Evolutionary conservation across 2,113 vertebrate species (phyloP).

Genomic region (Leptocoma aspasia): DNA sequence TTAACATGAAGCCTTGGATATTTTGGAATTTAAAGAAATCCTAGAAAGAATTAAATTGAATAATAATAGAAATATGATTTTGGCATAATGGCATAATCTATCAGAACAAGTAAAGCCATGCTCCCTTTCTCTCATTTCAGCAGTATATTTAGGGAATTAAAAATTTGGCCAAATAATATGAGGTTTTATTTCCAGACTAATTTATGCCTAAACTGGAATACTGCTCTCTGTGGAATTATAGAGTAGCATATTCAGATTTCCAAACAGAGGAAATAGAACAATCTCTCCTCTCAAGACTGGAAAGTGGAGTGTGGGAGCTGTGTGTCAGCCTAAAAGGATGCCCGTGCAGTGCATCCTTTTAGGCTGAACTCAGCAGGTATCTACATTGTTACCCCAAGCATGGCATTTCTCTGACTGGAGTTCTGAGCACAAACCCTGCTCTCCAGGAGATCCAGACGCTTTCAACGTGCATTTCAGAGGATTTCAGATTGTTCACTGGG

Average conservation of each 20-base stretch:
- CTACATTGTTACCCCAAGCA: background rate
- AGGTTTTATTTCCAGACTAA: background rate
- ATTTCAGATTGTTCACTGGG: background rate
- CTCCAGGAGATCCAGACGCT: background rate
- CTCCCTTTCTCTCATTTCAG: background rate
- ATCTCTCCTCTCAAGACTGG: background rate
- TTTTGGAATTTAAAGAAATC: background rate
- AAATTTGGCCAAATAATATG: background rate
- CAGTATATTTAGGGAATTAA: background rate
- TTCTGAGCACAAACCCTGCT: background rate
- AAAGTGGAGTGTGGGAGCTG: background rate
- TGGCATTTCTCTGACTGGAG: background rate
- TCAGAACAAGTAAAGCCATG: background rate
- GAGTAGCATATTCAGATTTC: background rate
- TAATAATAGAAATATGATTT: background rate
- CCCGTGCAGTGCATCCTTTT: rapidly evolving
- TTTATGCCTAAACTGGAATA: background rate
- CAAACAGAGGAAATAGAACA: background rate
- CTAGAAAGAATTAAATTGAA: background rate
- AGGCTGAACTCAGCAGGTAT: background rate
- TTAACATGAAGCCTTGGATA: background rate
- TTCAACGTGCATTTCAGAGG: background rate
- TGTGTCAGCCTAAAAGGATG: too few relatives aligned
- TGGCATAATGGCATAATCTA: background rate
- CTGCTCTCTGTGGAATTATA: background rate